Evolutionary conservation across 2,888 invertebrate species (phyloP), one percentile per base, ranked within the genome.

Genomic region (Noctua pronuba): DNA sequence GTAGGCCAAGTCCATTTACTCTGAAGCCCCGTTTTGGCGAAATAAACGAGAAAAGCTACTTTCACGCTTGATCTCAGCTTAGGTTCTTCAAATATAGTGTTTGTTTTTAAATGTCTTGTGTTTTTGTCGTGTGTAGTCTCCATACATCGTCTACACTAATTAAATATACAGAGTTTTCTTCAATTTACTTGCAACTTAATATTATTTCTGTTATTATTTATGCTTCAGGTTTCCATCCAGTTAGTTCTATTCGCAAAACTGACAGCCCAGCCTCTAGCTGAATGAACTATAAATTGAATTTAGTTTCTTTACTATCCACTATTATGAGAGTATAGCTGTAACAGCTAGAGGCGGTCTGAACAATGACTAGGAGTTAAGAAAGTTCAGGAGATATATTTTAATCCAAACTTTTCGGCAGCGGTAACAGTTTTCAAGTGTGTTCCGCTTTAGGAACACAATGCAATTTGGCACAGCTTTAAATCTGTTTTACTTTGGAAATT

Each of bases 311-410:
- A 31, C 35, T 64, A 21, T 24, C 31, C 13, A 64, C 62, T 35
- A 35, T 24, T 35, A 35, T 24, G 4, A 49, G 52, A 69, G n/a
- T 60, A 86, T 66, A 75, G 8, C 31, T 0, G 55, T 71, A 64
- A 65, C 38, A 65, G 21, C 52, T 60, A 60, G 18, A 46, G 28
- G 76, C 75, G n/a, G 70, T 58, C 41, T 58, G 52, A 70, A 65
- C 46, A 86, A 86, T 68, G 77, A 86, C 83, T 71, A 86, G 83
- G 71, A 68, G 62, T 46, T 55, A 44, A 82, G 69, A 82, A 68
- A 86, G 41, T 83, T 65, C 28, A 55, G 52, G 52, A 86, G 83
- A 86, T 77, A 76, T 71, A 83, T 82, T 83, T 86, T 86, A 86
- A 77, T 77, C 38, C 77, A 72, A 82, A 82, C 64, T 82, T 82